Conservation (phyloP, 2,888 invertebrate genomes). For the Acleris holmiana region DNA sequence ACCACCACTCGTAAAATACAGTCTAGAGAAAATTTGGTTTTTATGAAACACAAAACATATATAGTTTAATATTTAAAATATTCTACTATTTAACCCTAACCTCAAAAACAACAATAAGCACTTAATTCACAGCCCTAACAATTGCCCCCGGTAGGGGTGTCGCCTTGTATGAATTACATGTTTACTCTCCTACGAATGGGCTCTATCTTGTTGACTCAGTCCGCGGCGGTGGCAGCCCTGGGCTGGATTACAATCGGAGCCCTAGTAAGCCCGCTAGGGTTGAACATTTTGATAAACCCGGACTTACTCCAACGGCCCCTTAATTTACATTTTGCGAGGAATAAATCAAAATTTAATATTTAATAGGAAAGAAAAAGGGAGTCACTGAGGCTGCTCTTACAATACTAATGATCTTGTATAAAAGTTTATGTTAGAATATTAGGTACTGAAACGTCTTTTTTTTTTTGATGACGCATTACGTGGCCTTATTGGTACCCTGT, state of each 20-base stretch:
- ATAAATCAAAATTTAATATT: conserved; percentile 24
- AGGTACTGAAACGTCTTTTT: too few relatives aligned
- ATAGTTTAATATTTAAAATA: too few relatives aligned
- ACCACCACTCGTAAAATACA: too few relatives aligned
- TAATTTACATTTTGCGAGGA: conserved; percentile 31
- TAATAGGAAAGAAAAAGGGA: background rate
- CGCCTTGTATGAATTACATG: conserved; percentile 36
- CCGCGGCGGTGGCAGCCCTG: conserved; percentile 33
- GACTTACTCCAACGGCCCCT: conserved; percentile 31
- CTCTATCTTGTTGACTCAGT: conserved; percentile 38
- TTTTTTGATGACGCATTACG: too few relatives aligned
- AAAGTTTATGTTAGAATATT: too few relatives aligned
- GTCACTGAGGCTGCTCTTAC: too few relatives aligned
- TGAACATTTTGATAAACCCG: conserved; percentile 37
- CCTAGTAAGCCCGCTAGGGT: conserved; percentile 34
- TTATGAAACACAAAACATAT: too few relatives aligned
- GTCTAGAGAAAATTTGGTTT: too few relatives aligned
- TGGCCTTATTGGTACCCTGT: too few relatives aligned
- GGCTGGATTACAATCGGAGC: conserved; percentile 35
- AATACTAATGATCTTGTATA: too few relatives aligned
- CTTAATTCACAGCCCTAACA: conserved; percentile 16
- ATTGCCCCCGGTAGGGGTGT: conserved; percentile 32
- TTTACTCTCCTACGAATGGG: conserved; percentile 37
- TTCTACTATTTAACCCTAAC: too few relatives aligned
- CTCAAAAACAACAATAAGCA: too few relatives aligned